Percentiles rank a stretch among this genome's conserved stretches.
phyloP scores from a whole-genome alignment of 2,888 invertebrate genomes.

The Saturnia pavonia region DNA sequence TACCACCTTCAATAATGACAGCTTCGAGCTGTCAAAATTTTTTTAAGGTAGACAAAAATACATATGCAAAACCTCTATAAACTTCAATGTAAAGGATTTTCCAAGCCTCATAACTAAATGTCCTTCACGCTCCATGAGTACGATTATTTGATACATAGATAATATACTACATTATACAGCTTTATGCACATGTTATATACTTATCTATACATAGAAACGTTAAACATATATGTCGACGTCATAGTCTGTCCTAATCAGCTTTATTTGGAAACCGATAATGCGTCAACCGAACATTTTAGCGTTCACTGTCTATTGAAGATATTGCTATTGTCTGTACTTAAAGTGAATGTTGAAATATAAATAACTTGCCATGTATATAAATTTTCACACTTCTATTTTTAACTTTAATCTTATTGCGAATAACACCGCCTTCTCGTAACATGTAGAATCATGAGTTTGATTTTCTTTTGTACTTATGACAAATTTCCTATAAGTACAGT shows the following conservation, averaged over 20 bases:
- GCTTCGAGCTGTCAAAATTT: no score
- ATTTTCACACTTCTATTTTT: not conserved
- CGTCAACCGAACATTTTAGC: not conserved
- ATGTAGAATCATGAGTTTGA: no score
- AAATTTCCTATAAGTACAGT: not conserved
- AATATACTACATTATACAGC: not conserved
- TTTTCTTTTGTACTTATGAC: no score
- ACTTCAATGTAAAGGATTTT: not conserved
- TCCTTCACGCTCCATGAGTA: slow-evolving; percentile 9
- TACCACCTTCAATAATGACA: no score
- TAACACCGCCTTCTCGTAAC: no score
- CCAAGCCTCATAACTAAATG: not conserved
- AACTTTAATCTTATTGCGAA: no score
- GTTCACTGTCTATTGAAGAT: slow-evolving; percentile 6
- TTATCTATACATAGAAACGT: not conserved
- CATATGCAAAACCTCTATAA: not conserved
- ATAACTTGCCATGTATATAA: not conserved
- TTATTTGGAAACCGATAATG: slow-evolving; percentile 11
- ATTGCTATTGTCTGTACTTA: not conserved
- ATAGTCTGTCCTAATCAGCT: slow-evolving; percentile 7
- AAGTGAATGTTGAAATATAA: not conserved
- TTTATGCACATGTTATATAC: not conserved
- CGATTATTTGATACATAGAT: not conserved
- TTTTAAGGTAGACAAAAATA: no score
- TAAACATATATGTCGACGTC: slow-evolving; percentile 9